Conservation (phyloP, 2,113 vertebrate genomes). For the Urocolius indicus region DNA sequence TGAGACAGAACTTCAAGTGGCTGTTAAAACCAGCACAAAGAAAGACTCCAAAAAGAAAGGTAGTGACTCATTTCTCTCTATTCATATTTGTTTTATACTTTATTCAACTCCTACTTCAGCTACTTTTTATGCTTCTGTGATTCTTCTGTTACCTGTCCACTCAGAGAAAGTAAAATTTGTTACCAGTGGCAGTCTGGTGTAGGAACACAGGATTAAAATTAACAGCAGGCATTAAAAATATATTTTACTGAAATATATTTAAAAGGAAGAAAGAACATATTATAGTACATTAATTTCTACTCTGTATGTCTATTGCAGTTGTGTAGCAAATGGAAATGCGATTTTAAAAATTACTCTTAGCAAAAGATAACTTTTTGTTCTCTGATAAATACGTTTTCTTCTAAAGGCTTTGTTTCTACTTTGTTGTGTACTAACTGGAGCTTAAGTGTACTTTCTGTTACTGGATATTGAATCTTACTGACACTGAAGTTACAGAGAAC, state of each 20-base stretch:
- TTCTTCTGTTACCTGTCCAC: background rate
- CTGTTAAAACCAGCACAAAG: slow-evolving; percentile 98
- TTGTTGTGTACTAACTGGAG: background rate
- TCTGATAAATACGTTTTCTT: background rate
- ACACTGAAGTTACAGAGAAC: background rate
- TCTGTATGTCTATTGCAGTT: background rate
- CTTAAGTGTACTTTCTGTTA: background rate
- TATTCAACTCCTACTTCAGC: background rate
- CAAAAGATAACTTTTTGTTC: background rate
- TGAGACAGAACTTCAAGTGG: slow-evolving; percentile 99
- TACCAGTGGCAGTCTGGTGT: background rate
- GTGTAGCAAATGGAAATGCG: background rate
- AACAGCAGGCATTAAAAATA: background rate
- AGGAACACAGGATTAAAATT: background rate
- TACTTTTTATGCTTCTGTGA: background rate
- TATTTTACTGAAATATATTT: background rate
- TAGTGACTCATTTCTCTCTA: slow-evolving; percentile 66
- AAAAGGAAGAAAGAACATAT: background rate
- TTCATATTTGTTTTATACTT: background rate
- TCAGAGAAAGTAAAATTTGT: background rate
- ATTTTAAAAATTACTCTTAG: background rate
- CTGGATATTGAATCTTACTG: background rate
- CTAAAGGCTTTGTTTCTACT: background rate
- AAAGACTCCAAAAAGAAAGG: slow-evolving; percentile 99
- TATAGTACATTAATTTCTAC: background rate